These are phyloP conservation scores for Perizoma flavofasciatum DNA, from an alignment of 2,888 invertebrate genomes.

Conservation along the genomic window DNA sequence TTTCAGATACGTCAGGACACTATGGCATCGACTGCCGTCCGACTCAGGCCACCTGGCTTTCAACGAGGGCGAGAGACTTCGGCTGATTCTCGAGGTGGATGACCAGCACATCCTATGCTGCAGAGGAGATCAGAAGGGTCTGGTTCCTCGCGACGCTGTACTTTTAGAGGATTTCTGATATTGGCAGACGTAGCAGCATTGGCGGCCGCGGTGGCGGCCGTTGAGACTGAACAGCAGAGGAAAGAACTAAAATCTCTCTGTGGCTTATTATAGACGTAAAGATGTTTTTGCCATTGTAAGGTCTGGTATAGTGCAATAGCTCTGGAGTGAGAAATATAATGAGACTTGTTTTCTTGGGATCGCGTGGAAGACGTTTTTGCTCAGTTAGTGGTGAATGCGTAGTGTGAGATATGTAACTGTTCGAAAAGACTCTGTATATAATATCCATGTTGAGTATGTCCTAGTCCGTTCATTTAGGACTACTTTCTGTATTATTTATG, in stretches of 20 bases:
- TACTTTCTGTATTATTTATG: conserved; percentile 47
- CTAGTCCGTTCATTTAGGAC: conserved; percentile 47
- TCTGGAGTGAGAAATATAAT: conserved; percentile 16
- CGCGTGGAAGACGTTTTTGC: conserved; percentile 41
- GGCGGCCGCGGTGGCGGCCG: conserved; percentile 77
- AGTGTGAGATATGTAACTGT: conserved; percentile 45
- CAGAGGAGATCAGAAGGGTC: conserved; percentile 89
- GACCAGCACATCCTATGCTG: conserved; percentile 90
- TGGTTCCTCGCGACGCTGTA: conserved; percentile 89
- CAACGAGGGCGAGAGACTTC: conserved; percentile 89
- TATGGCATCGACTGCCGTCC: conserved; percentile 89
- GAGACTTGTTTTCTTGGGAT: conserved; percentile 20
- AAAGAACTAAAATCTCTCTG: conserved; percentile 34
- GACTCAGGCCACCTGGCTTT: conserved; percentile 91
- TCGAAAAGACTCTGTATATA: conserved; percentile 58
- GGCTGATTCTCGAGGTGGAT: conserved; percentile 90
- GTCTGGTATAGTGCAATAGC: conserved; percentile 32
- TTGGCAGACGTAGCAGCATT: conserved; percentile 73
- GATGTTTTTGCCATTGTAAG: background rate
- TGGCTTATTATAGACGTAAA: conserved; percentile 1
- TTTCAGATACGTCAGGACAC: conserved; percentile 87
- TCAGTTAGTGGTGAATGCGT: conserved; percentile 43
- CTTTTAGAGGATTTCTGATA: conserved; percentile 81
- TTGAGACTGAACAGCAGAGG: conserved; percentile 54
- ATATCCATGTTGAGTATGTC: conserved; percentile 44